These are phyloP conservation scores for Ptychadena robeensis DNA, from an alignment of 2,797 vertebrate species.

Conservation along the genomic window DNA sequence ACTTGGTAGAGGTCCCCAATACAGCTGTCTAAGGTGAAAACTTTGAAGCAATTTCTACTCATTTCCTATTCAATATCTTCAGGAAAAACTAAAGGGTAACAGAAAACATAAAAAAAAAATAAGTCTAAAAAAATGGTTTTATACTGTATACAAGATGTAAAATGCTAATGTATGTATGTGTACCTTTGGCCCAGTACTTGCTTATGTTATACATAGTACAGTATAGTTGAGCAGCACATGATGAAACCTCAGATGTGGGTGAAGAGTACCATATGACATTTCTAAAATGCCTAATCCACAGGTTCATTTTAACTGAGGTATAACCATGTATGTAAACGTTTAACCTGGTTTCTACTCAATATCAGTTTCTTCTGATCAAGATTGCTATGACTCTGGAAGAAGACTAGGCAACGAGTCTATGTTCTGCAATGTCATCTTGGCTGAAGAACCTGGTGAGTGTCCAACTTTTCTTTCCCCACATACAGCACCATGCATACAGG, in stretches of 20 bases:
- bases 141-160: neutral
- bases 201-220: neutral
- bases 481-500: too few relatives aligned
- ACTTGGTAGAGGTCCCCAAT: too few relatives aligned
- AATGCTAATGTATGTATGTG: neutral
- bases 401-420: neutral
- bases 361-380: neutral
- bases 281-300: constrained; percentile 46
- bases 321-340: constrained; percentile 47
- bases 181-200: neutral
- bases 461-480: neutral
- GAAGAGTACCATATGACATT: neutral
- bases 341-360: constrained; percentile 23
- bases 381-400: neutral
- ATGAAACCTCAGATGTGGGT: neutral
- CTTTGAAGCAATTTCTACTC: too few relatives aligned
- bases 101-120: neutral
- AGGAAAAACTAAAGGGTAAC: neutral
- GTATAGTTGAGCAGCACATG: neutral
- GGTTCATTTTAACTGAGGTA: constrained; percentile 17
- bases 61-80: too few relatives aligned
- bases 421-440: constrained; percentile 14
- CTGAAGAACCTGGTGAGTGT: constrained; percentile 38
- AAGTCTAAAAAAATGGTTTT: too few relatives aligned
- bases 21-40: too few relatives aligned